Base-by-base conservation (phyloP, 1,140 invertebrate genomes). In the Lycorma delicatula region DNA sequence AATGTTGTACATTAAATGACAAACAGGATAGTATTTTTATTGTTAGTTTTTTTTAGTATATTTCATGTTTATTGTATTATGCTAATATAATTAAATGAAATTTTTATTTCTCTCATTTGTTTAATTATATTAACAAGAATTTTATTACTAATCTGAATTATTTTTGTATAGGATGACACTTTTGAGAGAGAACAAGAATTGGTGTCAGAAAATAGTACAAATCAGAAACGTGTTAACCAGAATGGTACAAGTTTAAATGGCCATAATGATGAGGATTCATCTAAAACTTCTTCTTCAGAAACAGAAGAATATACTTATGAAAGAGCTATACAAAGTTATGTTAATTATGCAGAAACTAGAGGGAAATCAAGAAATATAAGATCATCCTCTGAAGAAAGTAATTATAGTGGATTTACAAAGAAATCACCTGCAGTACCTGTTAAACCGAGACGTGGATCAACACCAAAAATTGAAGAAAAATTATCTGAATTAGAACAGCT, bases 281-380 rank as follows among this genome's bases (percentile, higher is more conserved):
- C 76, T 27, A 79, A 77, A 23, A 79, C 78, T 23, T 77, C 77
- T 64, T 81, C 80, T 16, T 77, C 79, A 1, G 79, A 81, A 63
- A 76, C 78, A 3, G 82, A 86, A 60, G 87, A 91, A 67, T 91
- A 91, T 70, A 90, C 87, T 1, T 91, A 89, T 69, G 89, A 91
- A 70, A 82, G 86, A 60, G 88, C 88, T 57, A 91, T 91, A 60
- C 85, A 89, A 64, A 84, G 84, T 58, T 91, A 91, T 68, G 85
- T 89, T 55, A 66, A 86, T 84, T 57, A 76, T 77, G 44, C 81
- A 75, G 67, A 85, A 71, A 64, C 73, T 70, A 65, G 67, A 58
- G 65, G 63, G 13, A 67, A 61, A 47, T 64, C 64, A 25, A 64
- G 60, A 28, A 63, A 60, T 9, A 53, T 56, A 38, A 62, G 41